Evolutionary conservation across 2,113 vertebrate species (phyloP), one percentile per base, ranked within the genome.

Genomic region (Xiphophorus hellerii): DNA sequence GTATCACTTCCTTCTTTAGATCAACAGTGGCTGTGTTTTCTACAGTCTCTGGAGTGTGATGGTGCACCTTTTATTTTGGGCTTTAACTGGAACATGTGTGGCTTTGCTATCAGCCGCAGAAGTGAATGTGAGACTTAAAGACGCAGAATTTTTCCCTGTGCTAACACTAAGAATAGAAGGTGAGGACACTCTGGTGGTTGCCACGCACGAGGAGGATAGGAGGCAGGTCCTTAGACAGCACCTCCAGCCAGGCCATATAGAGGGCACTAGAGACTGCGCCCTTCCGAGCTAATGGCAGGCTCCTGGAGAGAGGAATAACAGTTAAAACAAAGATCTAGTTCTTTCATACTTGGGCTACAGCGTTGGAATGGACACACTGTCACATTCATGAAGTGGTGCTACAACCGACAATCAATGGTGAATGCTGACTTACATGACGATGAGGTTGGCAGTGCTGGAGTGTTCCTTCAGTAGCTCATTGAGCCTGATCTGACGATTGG

Each of bases 131-230:
- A 86, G 71, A 73, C 37, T 58, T 65, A 65, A 67, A 84, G 74
- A 62, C 44, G 1, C 35, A 37, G 42, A 29, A 69, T 51, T 66
- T 35, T 66, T 48, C 71, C 29, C n/a, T 10, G 20, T 27, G 1
- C 62, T 22, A 35, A 15, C 71, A 27, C 94, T 98, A 99, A 3
- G 98, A 99, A 87, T 99, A 99, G 94, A 99, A 99, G 62, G 98
- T 99, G 84, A 99, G 97, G 86, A 99, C 98, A 17, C 98, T 99
- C 95, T 99, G 98, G 85, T 99, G 98, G 93, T 99, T 99, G 61
- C 98, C 98, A 42, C 98, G 97, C 58, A 99, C 97, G 25, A 99
- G 93, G 0, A 99, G 96, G 82, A 97, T 92, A 22, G 98, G 97
- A 0, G 98, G 98, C 73, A 99, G 95, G 80, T 98, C 96, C 90